Percentiles rank a stretch among this genome's conserved stretches.
These are phyloP conservation scores for Scaptomyza hsui DNA, from an alignment of 1,140 invertebrate species.

Conservation along the genomic window DNA sequence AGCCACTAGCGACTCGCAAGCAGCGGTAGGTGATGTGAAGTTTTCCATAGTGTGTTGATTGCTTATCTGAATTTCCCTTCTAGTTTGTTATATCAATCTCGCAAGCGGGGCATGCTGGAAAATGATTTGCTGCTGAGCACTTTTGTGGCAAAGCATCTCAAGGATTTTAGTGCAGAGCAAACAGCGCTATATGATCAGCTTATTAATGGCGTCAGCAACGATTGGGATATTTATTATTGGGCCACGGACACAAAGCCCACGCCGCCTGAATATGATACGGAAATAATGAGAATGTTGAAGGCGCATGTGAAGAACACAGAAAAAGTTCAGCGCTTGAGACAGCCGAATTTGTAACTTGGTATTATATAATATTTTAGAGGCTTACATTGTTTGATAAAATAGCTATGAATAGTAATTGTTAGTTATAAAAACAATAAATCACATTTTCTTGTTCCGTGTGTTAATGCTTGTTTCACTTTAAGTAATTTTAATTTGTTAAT, in stretches of 20 bases:
- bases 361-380: conserved; percentile 3
- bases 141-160: conserved; percentile 94
- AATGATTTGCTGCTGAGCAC: conserved; percentile 97
- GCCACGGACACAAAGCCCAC: conserved; percentile 91
- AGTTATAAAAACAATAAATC: background rate
- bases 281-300: conserved; percentile 94
- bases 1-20: conserved; percentile 67
- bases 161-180: conserved; percentile 89
- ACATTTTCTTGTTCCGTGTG: conserved; percentile 9
- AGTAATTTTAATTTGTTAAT: background rate
- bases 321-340: conserved; percentile 87
- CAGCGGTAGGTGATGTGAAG: conserved; percentile 51
- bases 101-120: conserved; percentile 98
- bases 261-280: conserved; percentile 93
- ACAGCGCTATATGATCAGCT: conserved; percentile 93
- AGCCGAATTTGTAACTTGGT: conserved; percentile 86
- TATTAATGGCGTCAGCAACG: conserved; percentile 97
- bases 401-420: conserved; percentile 3
- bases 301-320: conserved; percentile 92
- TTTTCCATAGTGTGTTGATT: background rate
- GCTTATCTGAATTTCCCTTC: background rate
- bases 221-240: conserved; percentile 99
- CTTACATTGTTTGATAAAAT: background rate
- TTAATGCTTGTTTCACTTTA: background rate
- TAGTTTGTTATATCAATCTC: conserved; percentile 96